phyloP scores from a whole-genome alignment of 2,113 vertebrate species.

The Pseudorhombus dupliciocellatus region DNA sequence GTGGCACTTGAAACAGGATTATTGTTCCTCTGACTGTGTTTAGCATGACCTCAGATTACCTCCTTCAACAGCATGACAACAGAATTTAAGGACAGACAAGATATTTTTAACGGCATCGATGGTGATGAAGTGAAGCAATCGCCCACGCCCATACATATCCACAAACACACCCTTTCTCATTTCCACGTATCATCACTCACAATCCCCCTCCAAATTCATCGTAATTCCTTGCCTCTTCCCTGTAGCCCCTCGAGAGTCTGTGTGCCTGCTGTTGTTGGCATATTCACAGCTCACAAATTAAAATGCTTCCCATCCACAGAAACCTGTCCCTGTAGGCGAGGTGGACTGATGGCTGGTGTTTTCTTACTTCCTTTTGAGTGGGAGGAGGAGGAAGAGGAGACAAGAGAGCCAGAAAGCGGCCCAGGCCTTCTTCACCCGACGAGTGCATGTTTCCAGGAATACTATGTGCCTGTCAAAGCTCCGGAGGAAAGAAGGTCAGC shows the following conservation, averaged over 20 bases:
- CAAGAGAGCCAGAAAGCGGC: not conserved
- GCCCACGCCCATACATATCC: not conserved
- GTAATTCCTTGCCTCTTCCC: constrained; percentile 31
- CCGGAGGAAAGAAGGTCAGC: constrained; percentile 21
- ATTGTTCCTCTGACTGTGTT: not conserved
- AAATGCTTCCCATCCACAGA: constrained; percentile 38
- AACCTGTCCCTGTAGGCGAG: constrained; percentile 43
- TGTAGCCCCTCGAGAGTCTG: constrained; percentile 13
- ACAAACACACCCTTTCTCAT: constrained; percentile 14
- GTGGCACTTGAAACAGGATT: constrained; percentile 4
- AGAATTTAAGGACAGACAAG: not conserved
- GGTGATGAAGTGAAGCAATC: not conserved
- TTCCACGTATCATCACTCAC: constrained; percentile 31
- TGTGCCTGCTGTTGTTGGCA: constrained; percentile 41
- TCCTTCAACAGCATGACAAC: not conserved
- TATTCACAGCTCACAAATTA: constrained; percentile 58
- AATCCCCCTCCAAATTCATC: constrained; percentile 12
- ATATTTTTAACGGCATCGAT: not conserved
- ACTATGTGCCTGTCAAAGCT: not conserved
- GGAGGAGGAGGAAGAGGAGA: not conserved
- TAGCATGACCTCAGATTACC: too few relatives aligned
- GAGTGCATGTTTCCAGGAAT: constrained; percentile 1
- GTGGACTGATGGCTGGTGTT: constrained; percentile 48
- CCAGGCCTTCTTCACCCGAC: constrained; percentile 1
- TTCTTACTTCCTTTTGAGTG: constrained; percentile 34